These are phyloP conservation scores for Beris morrisii DNA, from an alignment of 2,888 invertebrate genomes.

Conservation along the genomic window DNA sequence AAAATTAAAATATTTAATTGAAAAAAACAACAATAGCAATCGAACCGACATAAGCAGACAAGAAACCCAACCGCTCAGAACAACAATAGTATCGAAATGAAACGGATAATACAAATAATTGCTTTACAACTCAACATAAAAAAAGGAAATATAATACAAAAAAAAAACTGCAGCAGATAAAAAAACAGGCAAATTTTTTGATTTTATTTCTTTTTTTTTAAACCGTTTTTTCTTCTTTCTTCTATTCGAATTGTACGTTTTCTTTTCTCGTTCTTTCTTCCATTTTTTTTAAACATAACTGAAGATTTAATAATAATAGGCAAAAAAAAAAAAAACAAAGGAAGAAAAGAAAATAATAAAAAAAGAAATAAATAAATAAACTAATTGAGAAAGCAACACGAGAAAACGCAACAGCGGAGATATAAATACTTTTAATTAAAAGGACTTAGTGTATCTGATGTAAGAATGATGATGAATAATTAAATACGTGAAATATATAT, in stretches of 20 bases:
- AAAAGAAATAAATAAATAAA: no score
- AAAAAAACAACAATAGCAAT: background rate
- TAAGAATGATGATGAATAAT: constrained; percentile 33
- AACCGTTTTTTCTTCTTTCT: constrained; percentile 15
- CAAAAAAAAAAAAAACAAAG: constrained; percentile 12
- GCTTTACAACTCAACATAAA: background rate
- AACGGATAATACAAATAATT: background rate
- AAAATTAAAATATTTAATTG: constrained; percentile 49
- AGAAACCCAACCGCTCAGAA: no score
- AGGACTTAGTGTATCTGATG: background rate
- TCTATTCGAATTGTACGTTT: constrained; percentile 8
- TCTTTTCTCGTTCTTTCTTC: constrained; percentile 9
- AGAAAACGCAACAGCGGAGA: no score
- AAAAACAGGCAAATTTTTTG: constrained; percentile 29
- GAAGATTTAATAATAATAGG: constrained; percentile 32
- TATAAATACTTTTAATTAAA: no score
- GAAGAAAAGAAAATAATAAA: background rate
- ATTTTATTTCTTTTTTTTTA: constrained; percentile 20
- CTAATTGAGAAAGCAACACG: no score
- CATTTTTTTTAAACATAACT: constrained; percentile 20
- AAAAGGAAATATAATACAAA: background rate
- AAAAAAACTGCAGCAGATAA: no score
- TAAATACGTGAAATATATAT: constrained; percentile 37
- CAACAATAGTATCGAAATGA: background rate
- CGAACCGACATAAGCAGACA: background rate